Conservation (phyloP, 2,797 vertebrate species). For the Acestrorhynchus altus region DNA sequence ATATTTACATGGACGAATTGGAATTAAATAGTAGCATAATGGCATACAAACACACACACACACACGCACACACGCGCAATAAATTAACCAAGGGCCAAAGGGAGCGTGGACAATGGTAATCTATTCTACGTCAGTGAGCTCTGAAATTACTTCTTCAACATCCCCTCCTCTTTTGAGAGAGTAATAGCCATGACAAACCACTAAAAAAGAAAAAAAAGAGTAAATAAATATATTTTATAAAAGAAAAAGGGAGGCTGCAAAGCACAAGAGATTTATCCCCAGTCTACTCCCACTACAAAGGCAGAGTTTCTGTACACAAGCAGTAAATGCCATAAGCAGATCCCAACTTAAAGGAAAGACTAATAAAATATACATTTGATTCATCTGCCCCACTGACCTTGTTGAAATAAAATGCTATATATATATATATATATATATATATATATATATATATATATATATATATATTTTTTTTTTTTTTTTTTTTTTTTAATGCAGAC, state of each 20-base stretch:
- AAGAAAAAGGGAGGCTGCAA: background rate
- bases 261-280: constrained; percentile 19
- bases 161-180: constrained; percentile 69
- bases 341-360: background rate
- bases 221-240: constrained; percentile 25
- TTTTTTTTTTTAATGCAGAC: no score
- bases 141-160: constrained; percentile 72
- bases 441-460: no score
- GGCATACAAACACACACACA: constrained; percentile 63
- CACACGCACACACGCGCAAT: constrained; percentile 70
- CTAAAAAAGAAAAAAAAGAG: constrained; percentile 38
- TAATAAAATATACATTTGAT: background rate
- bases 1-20: background rate
- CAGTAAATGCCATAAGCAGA: background rate
- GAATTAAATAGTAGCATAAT: constrained; percentile 2
- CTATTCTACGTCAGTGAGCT: constrained; percentile 70
- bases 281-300: constrained; percentile 6
- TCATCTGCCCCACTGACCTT: background rate
- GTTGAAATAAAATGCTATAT: background rate
- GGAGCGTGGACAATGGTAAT: constrained; percentile 67
- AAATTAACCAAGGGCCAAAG: constrained; percentile 61
- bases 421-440: no score
- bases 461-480: no score
- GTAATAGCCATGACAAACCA: constrained; percentile 74
- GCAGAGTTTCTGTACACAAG: background rate